Percentiles rank a stretch among this genome's conserved stretches.
These are phyloP conservation scores for Macrobrachium rosenbergii DNA, from an alignment of 1,140 invertebrate genomes.

Conservation along the genomic window DNA sequence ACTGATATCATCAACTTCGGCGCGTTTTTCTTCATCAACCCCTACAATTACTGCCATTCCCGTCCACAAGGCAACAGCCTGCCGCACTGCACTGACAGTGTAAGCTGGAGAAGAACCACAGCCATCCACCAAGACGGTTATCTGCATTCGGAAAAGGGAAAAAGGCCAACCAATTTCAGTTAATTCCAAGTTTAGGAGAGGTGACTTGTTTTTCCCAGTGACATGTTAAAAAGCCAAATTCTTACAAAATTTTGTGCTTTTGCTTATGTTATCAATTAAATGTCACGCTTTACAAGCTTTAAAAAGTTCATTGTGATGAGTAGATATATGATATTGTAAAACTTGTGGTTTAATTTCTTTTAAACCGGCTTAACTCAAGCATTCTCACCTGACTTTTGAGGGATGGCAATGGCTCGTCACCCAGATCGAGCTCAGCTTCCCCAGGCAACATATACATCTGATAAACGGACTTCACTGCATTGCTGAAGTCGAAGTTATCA, in stretches of 20 bases:
- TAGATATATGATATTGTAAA: too few relatives aligned
- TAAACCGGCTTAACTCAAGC: too few relatives aligned
- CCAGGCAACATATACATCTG: constrained; percentile 19
- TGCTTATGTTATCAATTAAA: too few relatives aligned
- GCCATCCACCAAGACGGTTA: constrained; percentile 47
- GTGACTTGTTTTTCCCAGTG: too few relatives aligned
- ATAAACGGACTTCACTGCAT: constrained; percentile 3
- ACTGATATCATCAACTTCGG: constrained; percentile 41
- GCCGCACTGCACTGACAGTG: constrained; percentile 29
- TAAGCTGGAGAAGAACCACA: constrained; percentile 21
- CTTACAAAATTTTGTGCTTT: too few relatives aligned
- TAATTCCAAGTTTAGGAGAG: too few relatives aligned
- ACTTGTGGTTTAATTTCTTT: too few relatives aligned
- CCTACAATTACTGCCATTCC: constrained; percentile 34
- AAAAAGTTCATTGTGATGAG: too few relatives aligned
- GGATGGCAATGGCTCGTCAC: neutral
- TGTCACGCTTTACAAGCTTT: too few relatives aligned
- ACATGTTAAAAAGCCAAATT: too few relatives aligned
- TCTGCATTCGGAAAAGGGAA: too few relatives aligned
- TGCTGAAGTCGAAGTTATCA: neutral
- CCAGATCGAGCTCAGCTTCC: constrained; percentile 4
- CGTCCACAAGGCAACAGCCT: constrained; percentile 36
- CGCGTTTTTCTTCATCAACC: constrained; percentile 38
- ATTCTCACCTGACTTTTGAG: constrained; percentile 4
- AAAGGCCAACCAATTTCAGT: too few relatives aligned